A percentile compares a stretch with the other conserved stretches of the same genome.
Conservation (phyloP, 2,888 invertebrate genomes). For the Tetramorium bicarinatum region DNA sequence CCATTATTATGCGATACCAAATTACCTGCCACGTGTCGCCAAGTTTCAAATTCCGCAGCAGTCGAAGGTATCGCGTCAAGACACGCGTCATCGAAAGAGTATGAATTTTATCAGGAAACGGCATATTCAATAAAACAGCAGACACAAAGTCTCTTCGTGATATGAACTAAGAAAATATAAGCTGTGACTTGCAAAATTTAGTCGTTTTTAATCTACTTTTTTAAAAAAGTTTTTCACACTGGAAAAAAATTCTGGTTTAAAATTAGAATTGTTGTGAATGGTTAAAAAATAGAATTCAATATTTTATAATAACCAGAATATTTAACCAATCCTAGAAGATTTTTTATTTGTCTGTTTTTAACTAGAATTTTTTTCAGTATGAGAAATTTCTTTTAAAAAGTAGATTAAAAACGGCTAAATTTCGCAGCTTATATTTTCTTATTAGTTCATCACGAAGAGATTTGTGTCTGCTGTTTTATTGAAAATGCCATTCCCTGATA, state of each 20-base stretch:
- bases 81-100: conserved; percentile 16
- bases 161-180: not conserved
- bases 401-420: not conserved
- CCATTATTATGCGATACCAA: conserved; percentile 47
- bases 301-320: too few species aligned
- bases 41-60: conserved; percentile 48
- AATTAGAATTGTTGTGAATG: too few species aligned
- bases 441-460: too few species aligned
- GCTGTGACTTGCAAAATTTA: not conserved
- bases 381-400: not conserved
- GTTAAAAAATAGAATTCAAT: too few species aligned
- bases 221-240: not conserved
- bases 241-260: too few species aligned
- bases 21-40: conserved; percentile 44
- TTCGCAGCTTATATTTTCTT: not conserved
- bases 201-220: not conserved
- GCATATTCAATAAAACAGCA: not conserved
- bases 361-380: too few species aligned
- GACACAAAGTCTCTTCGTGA: not conserved
- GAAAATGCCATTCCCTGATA: not conserved
- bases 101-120: conserved; percentile 6
- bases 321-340: too few species aligned
- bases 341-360: too few species aligned
- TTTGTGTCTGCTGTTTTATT: not conserved
- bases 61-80: not conserved